A percentile compares a stretch with the other conserved stretches of the same genome.
Conservation (phyloP, 2,797 vertebrate species). For the Sciurus vulgaris region DNA sequence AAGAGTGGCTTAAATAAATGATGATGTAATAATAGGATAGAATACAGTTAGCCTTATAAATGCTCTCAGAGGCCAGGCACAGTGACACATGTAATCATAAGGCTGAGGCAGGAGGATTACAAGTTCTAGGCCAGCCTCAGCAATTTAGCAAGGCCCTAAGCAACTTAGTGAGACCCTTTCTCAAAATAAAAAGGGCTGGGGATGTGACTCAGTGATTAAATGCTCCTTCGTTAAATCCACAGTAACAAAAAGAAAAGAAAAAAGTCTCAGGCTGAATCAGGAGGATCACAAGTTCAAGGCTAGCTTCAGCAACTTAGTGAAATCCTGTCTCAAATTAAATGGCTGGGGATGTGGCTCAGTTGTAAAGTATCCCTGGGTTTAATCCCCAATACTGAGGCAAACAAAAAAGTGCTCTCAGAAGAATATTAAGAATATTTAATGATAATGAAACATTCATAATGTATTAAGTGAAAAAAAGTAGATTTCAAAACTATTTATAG, state of each 20-base stretch:
- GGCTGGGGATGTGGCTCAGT: neutral
- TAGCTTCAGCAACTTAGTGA: neutral
- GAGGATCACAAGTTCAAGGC: neutral
- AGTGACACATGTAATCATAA: neutral
- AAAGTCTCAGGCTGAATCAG: neutral
- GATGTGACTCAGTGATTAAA: neutral
- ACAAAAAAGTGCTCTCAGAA: neutral
- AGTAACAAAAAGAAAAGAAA: too few relatives aligned
- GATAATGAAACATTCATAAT: conserved; percentile 28
- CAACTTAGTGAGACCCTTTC: neutral
- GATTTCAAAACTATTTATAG: conserved; percentile 33
- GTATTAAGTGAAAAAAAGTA: conserved; percentile 42
- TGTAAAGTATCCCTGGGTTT: neutral
- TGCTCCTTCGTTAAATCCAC: neutral
- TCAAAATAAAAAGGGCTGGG: neutral
- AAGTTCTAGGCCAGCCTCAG: neutral
- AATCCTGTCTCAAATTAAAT: neutral
- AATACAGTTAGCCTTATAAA: conserved; percentile 50
- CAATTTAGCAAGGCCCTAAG: too few relatives aligned
- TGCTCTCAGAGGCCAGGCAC: neutral
- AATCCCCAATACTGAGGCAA: too few relatives aligned
- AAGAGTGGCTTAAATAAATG: conserved; percentile 56
- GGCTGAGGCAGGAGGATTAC: neutral
- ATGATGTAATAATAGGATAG: neutral
- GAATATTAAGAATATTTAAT: conserved; percentile 39